A percentile compares a stretch with the other conserved stretches of the same genome.
Evolutionary conservation across 2,888 invertebrate species (phyloP).

Genomic region (Hemithea aestivaria): DNA sequence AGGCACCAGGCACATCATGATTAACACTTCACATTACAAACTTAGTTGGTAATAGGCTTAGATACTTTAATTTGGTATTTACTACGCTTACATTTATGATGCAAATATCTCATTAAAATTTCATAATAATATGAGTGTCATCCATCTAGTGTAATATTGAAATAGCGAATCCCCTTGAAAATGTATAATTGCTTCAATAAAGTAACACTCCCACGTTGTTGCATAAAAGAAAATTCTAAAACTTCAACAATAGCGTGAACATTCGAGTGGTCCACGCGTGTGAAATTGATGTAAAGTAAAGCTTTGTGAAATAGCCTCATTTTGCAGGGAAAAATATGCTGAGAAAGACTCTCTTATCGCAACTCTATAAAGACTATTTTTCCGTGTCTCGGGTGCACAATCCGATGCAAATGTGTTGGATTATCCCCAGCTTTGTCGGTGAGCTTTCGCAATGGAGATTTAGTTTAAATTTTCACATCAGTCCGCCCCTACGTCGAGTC

Average conservation of each 20-base stretch:
- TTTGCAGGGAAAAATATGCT: slow-evolving; percentile 3
- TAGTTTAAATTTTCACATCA: slow-evolving; percentile 61
- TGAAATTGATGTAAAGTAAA: slow-evolving; percentile 45
- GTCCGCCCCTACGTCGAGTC: slow-evolving; percentile 39
- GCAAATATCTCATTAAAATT: too few species aligned
- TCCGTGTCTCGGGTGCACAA: slow-evolving; percentile 10
- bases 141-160: too few species aligned
- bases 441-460: slow-evolving; percentile 51
- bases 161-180: slow-evolving; percentile 10
- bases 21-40: too few species aligned
- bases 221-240: slow-evolving; percentile 31
- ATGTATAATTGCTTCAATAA: slow-evolving; percentile 20
- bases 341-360: not conserved
- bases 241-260: slow-evolving; percentile 49
- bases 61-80: too few species aligned
- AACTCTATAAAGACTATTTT: slow-evolving; percentile 29
- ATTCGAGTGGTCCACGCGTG: slow-evolving; percentile 51
- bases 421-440: slow-evolving; percentile 43
- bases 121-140: too few species aligned
- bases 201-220: slow-evolving; percentile 32
- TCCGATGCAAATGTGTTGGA: slow-evolving; percentile 29
- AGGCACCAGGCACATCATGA: too few species aligned
- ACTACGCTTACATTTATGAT: too few species aligned
- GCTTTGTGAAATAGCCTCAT: slow-evolving; percentile 33
- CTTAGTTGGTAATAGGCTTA: too few species aligned